Evolutionary conservation across 2,888 invertebrate species (phyloP).

Genomic region (Elysia crispata): DNA sequence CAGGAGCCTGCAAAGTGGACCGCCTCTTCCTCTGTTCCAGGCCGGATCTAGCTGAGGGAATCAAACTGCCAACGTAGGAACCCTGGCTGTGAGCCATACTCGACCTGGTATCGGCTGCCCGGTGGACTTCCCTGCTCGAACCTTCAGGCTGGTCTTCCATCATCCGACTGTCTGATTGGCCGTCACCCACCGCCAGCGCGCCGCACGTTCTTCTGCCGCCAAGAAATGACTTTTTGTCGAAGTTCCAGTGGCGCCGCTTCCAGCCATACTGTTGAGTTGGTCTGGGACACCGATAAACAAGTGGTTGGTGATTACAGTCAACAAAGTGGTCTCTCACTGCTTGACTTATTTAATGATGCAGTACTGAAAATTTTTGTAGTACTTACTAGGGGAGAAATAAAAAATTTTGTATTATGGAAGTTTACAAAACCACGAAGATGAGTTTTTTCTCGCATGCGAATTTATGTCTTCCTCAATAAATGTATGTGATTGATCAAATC

Average conservation of each 20-base stretch:
- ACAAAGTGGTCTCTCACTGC: background rate
- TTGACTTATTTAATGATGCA: background rate
- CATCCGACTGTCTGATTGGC: background rate
- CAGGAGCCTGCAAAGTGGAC: background rate
- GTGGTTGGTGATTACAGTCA: background rate
- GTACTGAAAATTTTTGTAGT: too few relatives aligned
- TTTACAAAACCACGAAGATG: too few relatives aligned
- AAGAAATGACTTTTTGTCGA: slow-evolving; percentile 13
- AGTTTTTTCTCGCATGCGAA: too few relatives aligned
- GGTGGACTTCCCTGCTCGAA: too few relatives aligned
- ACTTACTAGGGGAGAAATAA: too few relatives aligned
- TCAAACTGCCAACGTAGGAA: background rate
- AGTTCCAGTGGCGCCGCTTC: slow-evolving; percentile 28
- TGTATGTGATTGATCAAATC: too few relatives aligned
- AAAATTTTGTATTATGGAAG: too few relatives aligned
- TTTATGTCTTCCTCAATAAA: too few relatives aligned
- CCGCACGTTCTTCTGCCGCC: slow-evolving; percentile 13
- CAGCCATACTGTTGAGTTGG: slow-evolving; percentile 5
- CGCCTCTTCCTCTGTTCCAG: background rate
- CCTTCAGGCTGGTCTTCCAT: background rate
- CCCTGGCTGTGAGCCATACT: background rate
- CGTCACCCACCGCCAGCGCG: background rate
- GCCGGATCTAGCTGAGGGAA: background rate
- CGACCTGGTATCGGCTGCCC: background rate
- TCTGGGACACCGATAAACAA: slow-evolving; percentile 12